Base-by-base conservation (phyloP, 2,888 invertebrate genomes). In the Rhamnusium bicolor region DNA sequence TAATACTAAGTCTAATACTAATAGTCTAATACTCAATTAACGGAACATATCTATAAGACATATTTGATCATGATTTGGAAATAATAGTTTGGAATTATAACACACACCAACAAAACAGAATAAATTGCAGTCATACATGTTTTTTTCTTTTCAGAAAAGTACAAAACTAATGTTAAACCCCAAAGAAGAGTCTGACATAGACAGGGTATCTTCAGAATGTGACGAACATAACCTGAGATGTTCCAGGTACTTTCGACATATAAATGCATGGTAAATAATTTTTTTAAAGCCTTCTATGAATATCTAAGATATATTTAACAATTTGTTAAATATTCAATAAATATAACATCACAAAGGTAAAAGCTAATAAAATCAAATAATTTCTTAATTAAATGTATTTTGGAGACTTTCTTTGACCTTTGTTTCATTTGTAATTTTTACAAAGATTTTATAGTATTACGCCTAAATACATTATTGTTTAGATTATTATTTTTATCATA, bases 111-210 rank as follows among this genome's bases (percentile, higher is more conserved):
- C 4, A 12, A n/a, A 40, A 40, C 12, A 1, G 3, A 40, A 40
- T 1, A 4, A 8, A n/a, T 5, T 14, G 21, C 19, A 14, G 0
- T 40, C 3, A 62, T 47, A 14, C 7, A 10, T 51, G 14, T 66
- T 21, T 29, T 66, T 62, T 49, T 75, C 61, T 62, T 85, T 84
- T 12, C 81, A 88, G 88, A 87, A 87, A 81, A 85, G 84, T 60
- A 86, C 87, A 61, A 88, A 88, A 75, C 76, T 87, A 62, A 85
- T 85, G 14, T 78, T 86, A 53, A 82, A 84, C 56, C 77, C 83
- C 68, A 86, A 85, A 79, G 89, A 89, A 77, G 88, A 89, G 80
- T 88, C 88, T 0, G 88, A 89, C 71, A 78, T 86, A 19, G 89
- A 89, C 47, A 82, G 87, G 58, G 84, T 82, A 12, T 89, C 88